Percentiles rank a stretch among this genome's conserved stretches.
These are phyloP conservation scores for Paracanthobrama guichenoti DNA, from an alignment of 2,113 vertebrate species.

Conservation along the genomic window DNA sequence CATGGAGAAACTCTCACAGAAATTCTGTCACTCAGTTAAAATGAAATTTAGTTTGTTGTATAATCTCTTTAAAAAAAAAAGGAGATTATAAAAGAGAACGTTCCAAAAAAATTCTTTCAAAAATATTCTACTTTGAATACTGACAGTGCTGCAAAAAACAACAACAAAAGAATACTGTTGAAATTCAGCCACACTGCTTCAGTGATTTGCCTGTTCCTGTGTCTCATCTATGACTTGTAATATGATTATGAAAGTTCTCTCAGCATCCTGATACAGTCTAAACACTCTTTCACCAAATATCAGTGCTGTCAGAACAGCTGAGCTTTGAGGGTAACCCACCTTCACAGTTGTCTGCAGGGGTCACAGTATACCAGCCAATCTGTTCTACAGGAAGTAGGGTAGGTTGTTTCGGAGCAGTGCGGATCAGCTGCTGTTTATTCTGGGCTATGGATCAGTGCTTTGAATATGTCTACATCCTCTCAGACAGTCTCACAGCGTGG, in stretches of 20 bases:
- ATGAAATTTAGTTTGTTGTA: background rate
- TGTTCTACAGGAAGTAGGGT: constrained; percentile 59
- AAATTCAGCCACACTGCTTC: background rate
- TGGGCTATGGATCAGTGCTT: constrained; percentile 80
- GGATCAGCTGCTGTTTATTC: constrained; percentile 78
- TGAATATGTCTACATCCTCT: constrained; percentile 85
- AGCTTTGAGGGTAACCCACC: constrained; percentile 34
- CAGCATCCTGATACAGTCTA: constrained; percentile 66
- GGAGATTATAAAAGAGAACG: no score
- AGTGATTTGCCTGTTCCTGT: constrained; percentile 35
- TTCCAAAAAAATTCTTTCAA: no score
- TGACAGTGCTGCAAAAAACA: background rate
- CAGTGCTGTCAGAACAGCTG: constrained; percentile 67
- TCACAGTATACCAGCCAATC: constrained; percentile 68
- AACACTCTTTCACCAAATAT: constrained; percentile 71
- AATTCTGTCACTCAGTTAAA: background rate
- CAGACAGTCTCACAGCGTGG: constrained; percentile 81
- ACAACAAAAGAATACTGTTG: background rate
- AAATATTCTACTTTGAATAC: background rate
- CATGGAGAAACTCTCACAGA: constrained; percentile 62
- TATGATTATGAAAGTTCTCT: constrained; percentile 51
- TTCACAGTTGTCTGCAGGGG: constrained; percentile 54
- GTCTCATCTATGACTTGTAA: constrained; percentile 58
- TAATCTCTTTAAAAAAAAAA: no score
- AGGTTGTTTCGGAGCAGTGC: constrained; percentile 60